Evolutionary conservation across 1,140 invertebrate genomes (phyloP).

Genomic region (Drosophila bipectinata): DNA sequence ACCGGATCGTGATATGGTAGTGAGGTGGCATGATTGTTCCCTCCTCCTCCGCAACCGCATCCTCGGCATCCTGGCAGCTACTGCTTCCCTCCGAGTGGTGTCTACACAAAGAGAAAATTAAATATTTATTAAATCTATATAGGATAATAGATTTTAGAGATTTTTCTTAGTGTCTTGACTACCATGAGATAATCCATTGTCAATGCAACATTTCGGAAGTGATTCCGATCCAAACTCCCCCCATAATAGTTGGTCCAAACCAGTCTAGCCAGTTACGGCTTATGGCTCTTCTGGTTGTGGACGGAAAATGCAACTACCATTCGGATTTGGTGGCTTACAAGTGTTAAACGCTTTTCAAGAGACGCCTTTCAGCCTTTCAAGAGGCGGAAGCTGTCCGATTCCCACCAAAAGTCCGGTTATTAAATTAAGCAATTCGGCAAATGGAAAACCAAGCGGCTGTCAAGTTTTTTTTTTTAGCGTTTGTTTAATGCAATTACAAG

Average conservation of each 20-base stretch:
- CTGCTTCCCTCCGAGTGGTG: conserved; percentile 75
- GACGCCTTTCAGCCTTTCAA: conserved; percentile 46
- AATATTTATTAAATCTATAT: background rate
- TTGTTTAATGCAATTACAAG: conserved; percentile 49
- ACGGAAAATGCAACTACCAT: conserved; percentile 14
- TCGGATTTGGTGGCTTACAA: conserved; percentile 43
- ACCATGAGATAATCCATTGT: conserved; percentile 30
- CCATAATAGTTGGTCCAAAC: conserved; percentile 13
- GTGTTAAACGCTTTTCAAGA: conserved; percentile 53
- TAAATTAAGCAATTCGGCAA: conserved; percentile 50
- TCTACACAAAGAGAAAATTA: conserved; percentile 31
- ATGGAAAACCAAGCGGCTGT: conserved; percentile 39
- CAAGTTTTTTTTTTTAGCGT: conserved; percentile 37
- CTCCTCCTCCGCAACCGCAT: conserved; percentile 42
- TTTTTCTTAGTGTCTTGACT: conserved; percentile 4
- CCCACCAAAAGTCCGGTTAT: conserved; percentile 54
- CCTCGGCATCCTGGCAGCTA: conserved; percentile 43
- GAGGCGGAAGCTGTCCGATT: conserved; percentile 60
- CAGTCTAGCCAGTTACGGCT: conserved; percentile 37
- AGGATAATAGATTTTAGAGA: background rate
- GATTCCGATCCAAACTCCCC: conserved; percentile 19
- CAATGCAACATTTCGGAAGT: conserved; percentile 59
- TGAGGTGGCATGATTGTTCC: conserved; percentile 89
- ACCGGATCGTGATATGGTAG: conserved; percentile 96
- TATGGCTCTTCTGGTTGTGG: conserved; percentile 7